phyloP scores from a whole-genome alignment of 2,888 invertebrate species.

The Limnephilus marmoratus region DNA sequence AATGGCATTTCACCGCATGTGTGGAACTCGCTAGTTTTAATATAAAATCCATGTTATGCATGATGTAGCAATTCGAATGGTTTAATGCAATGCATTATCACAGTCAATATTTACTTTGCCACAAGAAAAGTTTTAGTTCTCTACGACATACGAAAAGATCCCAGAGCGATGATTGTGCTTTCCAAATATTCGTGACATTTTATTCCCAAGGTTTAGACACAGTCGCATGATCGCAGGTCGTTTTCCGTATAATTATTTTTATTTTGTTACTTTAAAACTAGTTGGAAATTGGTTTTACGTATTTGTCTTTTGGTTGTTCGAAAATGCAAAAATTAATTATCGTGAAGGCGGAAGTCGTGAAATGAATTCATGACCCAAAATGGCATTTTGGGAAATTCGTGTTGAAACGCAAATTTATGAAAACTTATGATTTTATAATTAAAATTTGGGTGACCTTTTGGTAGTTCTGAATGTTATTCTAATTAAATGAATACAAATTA shows the following conservation, averaged over 20 bases:
- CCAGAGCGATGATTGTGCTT: not conserved
- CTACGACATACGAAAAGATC: not conserved
- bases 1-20: no score
- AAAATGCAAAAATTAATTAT: not conserved
- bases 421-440: not conserved
- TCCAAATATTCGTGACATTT: not conserved
- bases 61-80: not conserved
- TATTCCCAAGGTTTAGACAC: not conserved
- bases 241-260: not conserved
- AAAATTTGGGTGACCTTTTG: not conserved
- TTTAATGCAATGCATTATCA: not conserved
- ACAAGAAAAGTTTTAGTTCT: not conserved
- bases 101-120: not conserved
- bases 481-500: no score
- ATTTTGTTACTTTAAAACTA: not conserved
- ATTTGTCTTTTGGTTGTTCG: not conserved
- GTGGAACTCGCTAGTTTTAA: no score
- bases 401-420: not conserved
- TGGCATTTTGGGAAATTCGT: not conserved
- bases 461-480: not conserved
- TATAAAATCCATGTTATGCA: not conserved
- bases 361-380: not conserved
- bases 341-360: not conserved
- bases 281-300: not conserved
- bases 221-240: not conserved